Conservation (phyloP, 2,888 invertebrate species). For the Cremastinae sp. region DNA sequence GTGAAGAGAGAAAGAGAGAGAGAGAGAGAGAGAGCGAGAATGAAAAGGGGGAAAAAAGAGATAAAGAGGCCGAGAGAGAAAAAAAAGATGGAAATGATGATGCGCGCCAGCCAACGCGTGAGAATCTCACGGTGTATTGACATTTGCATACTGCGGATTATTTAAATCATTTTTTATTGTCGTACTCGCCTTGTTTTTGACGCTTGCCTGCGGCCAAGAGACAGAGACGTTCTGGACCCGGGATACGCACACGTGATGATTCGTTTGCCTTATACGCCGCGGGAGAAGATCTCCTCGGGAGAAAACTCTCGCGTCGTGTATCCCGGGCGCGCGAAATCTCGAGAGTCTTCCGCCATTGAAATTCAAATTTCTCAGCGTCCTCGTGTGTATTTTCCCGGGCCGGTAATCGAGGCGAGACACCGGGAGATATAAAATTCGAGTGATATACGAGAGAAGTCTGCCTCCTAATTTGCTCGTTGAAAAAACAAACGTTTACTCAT, state of each 20-base stretch:
- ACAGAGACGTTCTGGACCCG: conserved; percentile 52
- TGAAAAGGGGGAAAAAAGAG: background rate
- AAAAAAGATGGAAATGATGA: conserved; percentile 19
- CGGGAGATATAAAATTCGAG: conserved; percentile 35
- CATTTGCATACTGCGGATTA: conserved; percentile 79
- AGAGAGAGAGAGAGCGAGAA: background rate
- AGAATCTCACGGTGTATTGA: conserved; percentile 72
- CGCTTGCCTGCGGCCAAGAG: conserved; percentile 69
- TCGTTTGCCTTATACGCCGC: conserved; percentile 47
- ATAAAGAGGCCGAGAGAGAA: conserved; percentile 13
- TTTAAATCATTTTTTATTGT: conserved; percentile 79
- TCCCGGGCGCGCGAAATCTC: conserved; percentile 67
- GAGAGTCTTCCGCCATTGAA: conserved; percentile 69
- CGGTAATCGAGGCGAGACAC: conserved; percentile 46
- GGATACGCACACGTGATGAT: conserved; percentile 21
- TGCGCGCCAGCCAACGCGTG: conserved; percentile 68
- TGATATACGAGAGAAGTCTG: conserved; percentile 53
- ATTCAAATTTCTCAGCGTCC: conserved; percentile 65
- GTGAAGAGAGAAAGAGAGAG: conserved; percentile 11
- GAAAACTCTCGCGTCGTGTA: conserved; percentile 59
- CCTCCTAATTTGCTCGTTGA: conserved; percentile 72
- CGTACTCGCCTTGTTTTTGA: conserved; percentile 72
- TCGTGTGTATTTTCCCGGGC: conserved; percentile 38
- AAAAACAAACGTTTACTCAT: conserved; percentile 69
- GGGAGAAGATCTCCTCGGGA: conserved; percentile 49